Evolutionary conservation across 2,113 vertebrate genomes (phyloP), one percentile per base, ranked within the genome.

Genomic region (Tetrao urogallus): DNA sequence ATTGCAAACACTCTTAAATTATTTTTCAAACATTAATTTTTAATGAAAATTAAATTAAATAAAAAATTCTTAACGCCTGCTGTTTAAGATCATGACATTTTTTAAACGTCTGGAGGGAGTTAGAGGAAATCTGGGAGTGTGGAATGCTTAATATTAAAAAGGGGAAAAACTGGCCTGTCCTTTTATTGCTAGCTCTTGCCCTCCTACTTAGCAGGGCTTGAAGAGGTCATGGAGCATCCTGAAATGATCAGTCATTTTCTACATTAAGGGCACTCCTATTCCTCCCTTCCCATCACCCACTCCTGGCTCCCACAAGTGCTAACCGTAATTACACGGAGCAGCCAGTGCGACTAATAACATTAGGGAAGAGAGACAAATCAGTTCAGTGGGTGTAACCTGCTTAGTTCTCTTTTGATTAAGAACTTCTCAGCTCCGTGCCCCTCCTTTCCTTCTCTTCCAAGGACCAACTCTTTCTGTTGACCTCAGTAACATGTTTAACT

Each of bases 11-110:
- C 25, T 94, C 94, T 12, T 21, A 79, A 86, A 77, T 72, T 90
- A 86, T 77, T 95, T 93, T 93, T 76, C 84, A 94, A 96, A 96
- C 92, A 93, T 92, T 96, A 95, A 52, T 93, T 96, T 96, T 90
- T 69, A 81, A 82, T 82, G 90, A 92, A 93, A 93, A 95, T 86
- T 63, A 66, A 86, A 95, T 86, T 63, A 66, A 85, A 95, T 95
- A 66, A 82, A 91, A 94, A 88, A 60, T 77, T 92, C 34, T 79
- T 67, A 65, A 83, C 75, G 76, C 24, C 16, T 93, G 13, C 2
- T 81, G 67, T 89, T 92, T 90, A 77, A 38, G 40, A 86, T 58
- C 14, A 38, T 48, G 6, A 7, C 43, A 36, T 81, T 74, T 93
- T 93, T 75, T 1, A 78, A 91, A 64, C 80, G 6, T 64, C 52